phyloP scores from a whole-genome alignment of 2,888 invertebrate genomes.

The Scelioninae gen. 1 region DNA sequence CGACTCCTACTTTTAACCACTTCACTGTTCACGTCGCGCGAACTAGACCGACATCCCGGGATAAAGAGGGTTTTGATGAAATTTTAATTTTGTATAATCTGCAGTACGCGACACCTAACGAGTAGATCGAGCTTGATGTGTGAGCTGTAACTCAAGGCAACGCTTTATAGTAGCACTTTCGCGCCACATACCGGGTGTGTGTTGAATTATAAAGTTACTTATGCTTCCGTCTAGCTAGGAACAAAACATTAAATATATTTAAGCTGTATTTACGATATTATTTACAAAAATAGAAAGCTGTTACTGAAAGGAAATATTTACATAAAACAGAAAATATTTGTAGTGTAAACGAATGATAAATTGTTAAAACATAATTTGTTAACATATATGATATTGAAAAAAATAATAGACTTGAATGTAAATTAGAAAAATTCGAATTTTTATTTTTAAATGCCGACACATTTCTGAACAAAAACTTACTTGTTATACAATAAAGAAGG shows the following conservation, averaged over 20 bases:
- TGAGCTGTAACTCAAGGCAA: conserved; percentile 72
- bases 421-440: no score
- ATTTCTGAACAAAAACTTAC: no score
- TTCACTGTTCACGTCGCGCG: conserved; percentile 61
- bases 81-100: conserved; percentile 77
- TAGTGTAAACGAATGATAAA: no score
- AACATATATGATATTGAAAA: no score
- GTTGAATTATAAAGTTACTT: conserved; percentile 35
- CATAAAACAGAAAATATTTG: no score
- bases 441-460: no score
- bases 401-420: no score
- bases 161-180: conserved; percentile 57
- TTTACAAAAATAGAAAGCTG: no score
- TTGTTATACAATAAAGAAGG: no score
- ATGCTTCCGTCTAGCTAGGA: neutral
- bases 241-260: neutral
- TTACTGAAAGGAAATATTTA: no score
- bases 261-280: neutral
- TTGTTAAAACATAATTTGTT: no score
- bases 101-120: conserved; percentile 71
- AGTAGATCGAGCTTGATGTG: conserved; percentile 74
- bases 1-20: conserved; percentile 69
- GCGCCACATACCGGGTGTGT: conserved; percentile 45
- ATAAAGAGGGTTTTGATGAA: conserved; percentile 75
- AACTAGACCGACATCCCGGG: conserved; percentile 64